Evolutionary conservation across 2,113 vertebrate genomes (phyloP).

Genomic region (Eurypyga helias): DNA sequence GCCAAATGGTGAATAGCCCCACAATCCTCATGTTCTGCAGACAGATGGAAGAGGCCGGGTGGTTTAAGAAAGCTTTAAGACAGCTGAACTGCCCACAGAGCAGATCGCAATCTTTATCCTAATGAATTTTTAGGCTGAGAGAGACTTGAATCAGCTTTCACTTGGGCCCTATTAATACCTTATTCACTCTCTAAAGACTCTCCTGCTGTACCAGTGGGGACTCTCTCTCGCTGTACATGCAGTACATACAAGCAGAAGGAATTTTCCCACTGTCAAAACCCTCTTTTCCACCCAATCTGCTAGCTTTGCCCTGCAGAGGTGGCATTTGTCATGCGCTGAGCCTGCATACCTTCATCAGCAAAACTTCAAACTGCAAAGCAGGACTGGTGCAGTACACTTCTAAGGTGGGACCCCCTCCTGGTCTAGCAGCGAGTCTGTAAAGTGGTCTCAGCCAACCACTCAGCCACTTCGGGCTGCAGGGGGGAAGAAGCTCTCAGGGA

Average conservation of each 20-base stretch:
- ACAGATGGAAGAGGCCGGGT: background rate
- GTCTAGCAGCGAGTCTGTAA: background rate
- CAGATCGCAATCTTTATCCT: background rate
- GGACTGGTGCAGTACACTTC: background rate
- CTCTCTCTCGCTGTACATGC: background rate
- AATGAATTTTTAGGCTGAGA: background rate
- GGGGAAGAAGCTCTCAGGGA: background rate
- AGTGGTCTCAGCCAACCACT: background rate
- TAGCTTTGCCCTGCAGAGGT: background rate
- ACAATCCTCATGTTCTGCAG: background rate
- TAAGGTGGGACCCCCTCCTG: accelerated
- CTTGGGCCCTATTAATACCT: background rate
- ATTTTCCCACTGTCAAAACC: background rate
- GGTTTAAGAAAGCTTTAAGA: background rate
- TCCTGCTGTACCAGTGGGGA: background rate
- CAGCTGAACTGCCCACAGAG: background rate
- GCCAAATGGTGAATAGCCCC: background rate
- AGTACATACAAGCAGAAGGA: background rate
- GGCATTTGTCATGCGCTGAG: background rate
- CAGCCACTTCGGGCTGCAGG: background rate
- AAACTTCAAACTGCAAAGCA: background rate
- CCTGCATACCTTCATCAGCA: background rate
- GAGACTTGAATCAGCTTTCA: background rate
- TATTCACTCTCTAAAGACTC: background rate
- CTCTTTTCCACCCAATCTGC: background rate